Evolutionary conservation across 2,113 vertebrate genomes (phyloP).

Genomic region (Psilopsiagon aymara): DNA sequence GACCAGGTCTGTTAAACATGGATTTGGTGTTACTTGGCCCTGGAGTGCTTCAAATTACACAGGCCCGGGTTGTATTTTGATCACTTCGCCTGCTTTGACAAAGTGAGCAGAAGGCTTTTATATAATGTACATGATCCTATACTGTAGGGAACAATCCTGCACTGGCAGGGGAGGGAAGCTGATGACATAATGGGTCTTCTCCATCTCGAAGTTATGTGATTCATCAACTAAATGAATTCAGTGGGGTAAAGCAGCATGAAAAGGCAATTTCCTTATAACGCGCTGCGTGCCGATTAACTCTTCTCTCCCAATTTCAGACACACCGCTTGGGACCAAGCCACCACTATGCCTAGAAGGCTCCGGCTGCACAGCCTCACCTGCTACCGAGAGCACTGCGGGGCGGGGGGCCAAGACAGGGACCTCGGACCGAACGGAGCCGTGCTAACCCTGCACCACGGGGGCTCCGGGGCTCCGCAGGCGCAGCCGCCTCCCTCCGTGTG

Average conservation of each 20-base stretch:
- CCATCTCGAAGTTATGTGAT: constrained; percentile 18
- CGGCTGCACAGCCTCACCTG: too few species aligned
- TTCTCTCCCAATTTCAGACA: background rate
- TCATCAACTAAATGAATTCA: constrained; percentile 45
- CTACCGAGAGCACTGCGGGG: background rate
- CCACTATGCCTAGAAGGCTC: fast-evolving
- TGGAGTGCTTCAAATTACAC: constrained; percentile 36
- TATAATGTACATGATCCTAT: background rate
- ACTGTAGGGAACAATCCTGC: background rate
- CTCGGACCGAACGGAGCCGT: background rate
- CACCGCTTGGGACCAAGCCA: background rate
- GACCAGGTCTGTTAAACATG: constrained; percentile 22
- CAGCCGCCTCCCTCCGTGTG: background rate
- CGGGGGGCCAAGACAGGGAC: background rate
- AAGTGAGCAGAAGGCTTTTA: constrained; percentile 40
- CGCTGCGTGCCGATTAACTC: background rate
- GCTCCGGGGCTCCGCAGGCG: background rate
- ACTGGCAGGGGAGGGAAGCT: background rate
- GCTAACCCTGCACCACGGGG: background rate
- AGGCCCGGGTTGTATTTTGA: constrained; percentile 7
- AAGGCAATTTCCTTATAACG: background rate
- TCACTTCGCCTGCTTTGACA: background rate
- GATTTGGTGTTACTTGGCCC: constrained; percentile 15
- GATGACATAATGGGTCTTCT: constrained; percentile 43
- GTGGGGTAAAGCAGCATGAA: background rate